Conservation (phyloP, 35 echinoderm and acorn worm species). For the Apostichopus japonicus region DNA sequence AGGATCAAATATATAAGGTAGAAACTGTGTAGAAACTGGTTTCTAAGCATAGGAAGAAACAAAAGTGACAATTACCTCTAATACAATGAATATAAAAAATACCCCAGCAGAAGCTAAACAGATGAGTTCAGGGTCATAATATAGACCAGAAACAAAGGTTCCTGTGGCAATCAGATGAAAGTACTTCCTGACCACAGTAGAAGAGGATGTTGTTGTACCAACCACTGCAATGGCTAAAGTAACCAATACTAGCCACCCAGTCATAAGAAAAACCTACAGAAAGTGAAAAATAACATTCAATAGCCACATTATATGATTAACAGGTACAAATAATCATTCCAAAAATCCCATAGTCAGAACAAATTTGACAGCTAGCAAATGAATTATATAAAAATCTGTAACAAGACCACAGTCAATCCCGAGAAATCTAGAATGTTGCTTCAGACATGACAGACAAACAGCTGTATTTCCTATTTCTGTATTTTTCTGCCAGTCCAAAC, state of each 20-base stretch:
- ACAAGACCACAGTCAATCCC: background rate
- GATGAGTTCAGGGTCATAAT: conserved; percentile 68
- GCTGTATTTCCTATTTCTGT: no score
- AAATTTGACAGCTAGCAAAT: no score
- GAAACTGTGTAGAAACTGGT: no score
- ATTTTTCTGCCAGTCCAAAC: no score
- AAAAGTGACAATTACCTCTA: conserved; percentile 66
- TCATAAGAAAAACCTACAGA: conserved; percentile 67
- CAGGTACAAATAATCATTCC: no score
- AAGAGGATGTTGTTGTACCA: conserved; percentile 64
- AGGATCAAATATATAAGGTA: no score
- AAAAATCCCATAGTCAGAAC: no score
- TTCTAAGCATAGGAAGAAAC: no score
- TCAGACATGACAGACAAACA: background rate
- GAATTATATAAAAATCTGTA: no score
- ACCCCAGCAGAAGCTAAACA: conserved; percentile 81
- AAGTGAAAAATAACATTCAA: conserved; percentile 3
- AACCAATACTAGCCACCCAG: conserved; percentile 70
- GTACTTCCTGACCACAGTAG: conserved; percentile 84
- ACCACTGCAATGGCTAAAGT: conserved; percentile 66
- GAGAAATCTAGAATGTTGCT: background rate
- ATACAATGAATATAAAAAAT: conserved; percentile 78
- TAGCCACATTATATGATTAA: no score
- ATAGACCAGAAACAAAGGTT: conserved; percentile 79
- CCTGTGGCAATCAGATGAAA: conserved; percentile 84